These are phyloP conservation scores for Apostichopus leukothele DNA, from an alignment of 53 echinoderm and acorn worm genomes.

Conservation along the genomic window DNA sequence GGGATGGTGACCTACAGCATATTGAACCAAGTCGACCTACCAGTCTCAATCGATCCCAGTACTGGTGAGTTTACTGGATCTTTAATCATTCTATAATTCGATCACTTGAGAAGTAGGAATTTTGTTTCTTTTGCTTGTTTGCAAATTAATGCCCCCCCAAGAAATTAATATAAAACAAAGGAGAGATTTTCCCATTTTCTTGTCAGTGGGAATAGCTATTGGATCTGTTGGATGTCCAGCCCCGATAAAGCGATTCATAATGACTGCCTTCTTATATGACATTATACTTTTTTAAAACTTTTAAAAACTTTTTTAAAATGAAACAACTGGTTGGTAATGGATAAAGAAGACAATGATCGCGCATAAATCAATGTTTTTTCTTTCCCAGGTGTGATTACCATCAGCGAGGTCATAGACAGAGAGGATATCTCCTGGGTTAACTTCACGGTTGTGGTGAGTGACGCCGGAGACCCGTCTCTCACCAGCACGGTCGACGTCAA, in stretches of 20 bases:
- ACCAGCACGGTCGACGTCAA: slow-evolving; percentile 68
- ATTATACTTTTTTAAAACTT: no score
- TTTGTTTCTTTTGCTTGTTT: not conserved
- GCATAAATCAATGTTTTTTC: no score
- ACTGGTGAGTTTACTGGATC: slow-evolving; percentile 49
- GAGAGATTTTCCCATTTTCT: no score
- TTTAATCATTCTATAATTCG: not conserved
- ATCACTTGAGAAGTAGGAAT: not conserved
- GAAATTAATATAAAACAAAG: no score
- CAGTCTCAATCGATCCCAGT: slow-evolving; percentile 51
- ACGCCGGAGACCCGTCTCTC: slow-evolving; percentile 68
- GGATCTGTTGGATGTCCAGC: no score
- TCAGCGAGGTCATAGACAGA: slow-evolving; percentile 65
- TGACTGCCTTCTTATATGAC: no score
- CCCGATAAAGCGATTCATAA: no score
- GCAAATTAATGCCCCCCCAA: no score
- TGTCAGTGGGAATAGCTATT: no score
- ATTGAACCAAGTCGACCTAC: slow-evolving; percentile 29
- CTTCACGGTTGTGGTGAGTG: slow-evolving; percentile 80
- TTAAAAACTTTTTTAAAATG: no score
- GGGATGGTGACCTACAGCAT: slow-evolving; percentile 69
- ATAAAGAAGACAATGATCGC: no score
- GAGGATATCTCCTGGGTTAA: slow-evolving; percentile 73
- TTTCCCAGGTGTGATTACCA: slow-evolving; percentile 67
- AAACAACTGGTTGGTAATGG: no score